phyloP scores from a whole-genome alignment of 2,888 invertebrate genomes.

The Mythimna albipuncta region DNA sequence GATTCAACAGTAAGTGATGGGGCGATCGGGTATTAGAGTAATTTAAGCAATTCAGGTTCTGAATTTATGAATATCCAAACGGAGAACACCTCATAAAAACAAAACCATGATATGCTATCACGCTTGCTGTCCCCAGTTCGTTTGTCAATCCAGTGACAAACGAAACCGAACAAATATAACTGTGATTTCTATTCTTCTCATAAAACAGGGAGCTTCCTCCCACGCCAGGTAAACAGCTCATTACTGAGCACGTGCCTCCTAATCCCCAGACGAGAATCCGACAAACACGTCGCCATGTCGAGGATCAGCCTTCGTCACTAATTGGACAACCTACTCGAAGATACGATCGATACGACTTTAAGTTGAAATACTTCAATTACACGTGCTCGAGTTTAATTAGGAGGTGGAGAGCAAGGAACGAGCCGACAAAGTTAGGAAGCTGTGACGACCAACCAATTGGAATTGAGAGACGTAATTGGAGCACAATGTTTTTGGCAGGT shows the following conservation, averaged over 20 bases:
- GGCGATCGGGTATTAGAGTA: no score
- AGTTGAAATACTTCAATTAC: conserved; percentile 26
- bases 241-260: conserved; percentile 50
- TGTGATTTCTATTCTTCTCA: background rate
- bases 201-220: background rate
- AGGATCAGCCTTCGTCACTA: conserved; percentile 46
- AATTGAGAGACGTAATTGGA: background rate
- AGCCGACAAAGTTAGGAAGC: background rate
- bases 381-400: conserved; percentile 39
- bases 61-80: background rate
- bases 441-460: background rate
- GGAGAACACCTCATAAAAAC: no score
- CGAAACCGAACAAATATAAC: background rate
- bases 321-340: conserved; percentile 47
- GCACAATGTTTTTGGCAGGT: background rate
- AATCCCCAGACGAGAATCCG: conserved; percentile 47
- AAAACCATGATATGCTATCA: no score
- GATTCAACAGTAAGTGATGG: no score
- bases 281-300: conserved; percentile 27
- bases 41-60: background rate
- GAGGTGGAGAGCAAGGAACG: background rate
- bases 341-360: conserved; percentile 33
- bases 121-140: no score
- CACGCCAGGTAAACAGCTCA: conserved; percentile 43
- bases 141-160: background rate